These are phyloP conservation scores for Centropus unirufus DNA, from an alignment of 2,113 vertebrate species.

Conservation along the genomic window DNA sequence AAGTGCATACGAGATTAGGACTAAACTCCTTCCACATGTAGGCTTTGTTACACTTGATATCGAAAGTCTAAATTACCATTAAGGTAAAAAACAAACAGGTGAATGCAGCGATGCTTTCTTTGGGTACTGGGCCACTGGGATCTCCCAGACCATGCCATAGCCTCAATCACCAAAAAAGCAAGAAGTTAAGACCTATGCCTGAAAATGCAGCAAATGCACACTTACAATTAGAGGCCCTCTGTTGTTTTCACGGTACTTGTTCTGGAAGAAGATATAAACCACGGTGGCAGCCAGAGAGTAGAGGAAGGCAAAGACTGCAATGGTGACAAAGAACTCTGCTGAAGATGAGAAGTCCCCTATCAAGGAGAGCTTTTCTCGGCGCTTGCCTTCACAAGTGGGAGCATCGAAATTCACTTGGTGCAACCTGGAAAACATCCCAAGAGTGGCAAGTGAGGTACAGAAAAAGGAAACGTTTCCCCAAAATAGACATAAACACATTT, in stretches of 20 bases:
- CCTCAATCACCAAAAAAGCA: neutral
- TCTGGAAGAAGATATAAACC: constrained; percentile 96
- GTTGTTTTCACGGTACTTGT: constrained; percentile 95
- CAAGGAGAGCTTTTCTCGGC: constrained; percentile 86
- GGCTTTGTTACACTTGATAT: neutral
- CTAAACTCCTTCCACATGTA: neutral
- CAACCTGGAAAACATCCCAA: constrained; percentile 80
- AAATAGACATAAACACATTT: neutral
- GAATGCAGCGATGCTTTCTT: neutral
- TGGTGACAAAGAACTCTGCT: constrained; percentile 96
- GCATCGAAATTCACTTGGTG: constrained; percentile 93
- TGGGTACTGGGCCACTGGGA: neutral
- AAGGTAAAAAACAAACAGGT: neutral
- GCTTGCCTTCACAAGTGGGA: constrained; percentile 88
- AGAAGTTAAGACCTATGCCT: accelerated
- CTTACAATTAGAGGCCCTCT: constrained; percentile 93
- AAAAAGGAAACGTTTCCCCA: neutral
- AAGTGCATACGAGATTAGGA: neutral
- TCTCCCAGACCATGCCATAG: neutral
- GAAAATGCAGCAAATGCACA: neutral
- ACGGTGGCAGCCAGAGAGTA: constrained; percentile 92
- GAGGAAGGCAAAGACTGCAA: constrained; percentile 95
- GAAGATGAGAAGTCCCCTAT: constrained; percentile 96
- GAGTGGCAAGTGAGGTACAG: neutral
- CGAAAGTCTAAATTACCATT: neutral